Percentiles rank a stretch among this genome's conserved stretches.
Evolutionary conservation across 2,113 vertebrate genomes (phyloP).

Genomic region (Montifringilla adamsi): DNA sequence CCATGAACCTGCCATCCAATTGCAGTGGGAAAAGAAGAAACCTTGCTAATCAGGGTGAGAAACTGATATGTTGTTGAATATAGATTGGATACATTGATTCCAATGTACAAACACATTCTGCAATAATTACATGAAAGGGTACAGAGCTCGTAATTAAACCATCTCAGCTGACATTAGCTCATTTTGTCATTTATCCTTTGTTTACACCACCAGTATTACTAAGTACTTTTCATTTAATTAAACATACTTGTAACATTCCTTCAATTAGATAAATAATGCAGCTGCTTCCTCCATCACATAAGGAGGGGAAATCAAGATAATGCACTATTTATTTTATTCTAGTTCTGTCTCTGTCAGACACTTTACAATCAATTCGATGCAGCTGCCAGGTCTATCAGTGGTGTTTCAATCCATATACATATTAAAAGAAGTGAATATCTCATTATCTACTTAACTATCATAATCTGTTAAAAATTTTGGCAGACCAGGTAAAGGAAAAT

Average conservation of each 20-base stretch:
- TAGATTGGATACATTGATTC: constrained; percentile 39
- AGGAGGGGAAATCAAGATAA: constrained; percentile 19
- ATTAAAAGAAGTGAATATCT: background rate
- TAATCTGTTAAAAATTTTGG: constrained; percentile 24
- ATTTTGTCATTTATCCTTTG: constrained; percentile 37
- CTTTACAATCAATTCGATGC: background rate
- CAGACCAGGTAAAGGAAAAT: background rate
- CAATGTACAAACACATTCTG: background rate
- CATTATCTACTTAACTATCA: constrained; percentile 1
- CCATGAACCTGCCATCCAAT: background rate
- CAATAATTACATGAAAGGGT: background rate
- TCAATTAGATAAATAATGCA: constrained; percentile 59
- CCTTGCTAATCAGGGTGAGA: background rate
- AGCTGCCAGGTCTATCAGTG: background rate
- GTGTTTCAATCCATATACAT: background rate
- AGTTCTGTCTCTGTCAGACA: background rate
- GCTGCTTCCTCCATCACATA: background rate
- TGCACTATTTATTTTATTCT: constrained; percentile 50
- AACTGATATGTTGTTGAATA: constrained; percentile 3
- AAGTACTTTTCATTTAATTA: constrained; percentile 35
- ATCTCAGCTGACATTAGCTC: background rate
- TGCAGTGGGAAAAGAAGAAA: background rate
- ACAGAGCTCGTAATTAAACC: background rate
- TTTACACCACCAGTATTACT: constrained; percentile 27
- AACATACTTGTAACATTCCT: background rate